Evolutionary conservation across 2,113 vertebrate species (phyloP).

Genomic region (Circaetus cinerascens): DNA sequence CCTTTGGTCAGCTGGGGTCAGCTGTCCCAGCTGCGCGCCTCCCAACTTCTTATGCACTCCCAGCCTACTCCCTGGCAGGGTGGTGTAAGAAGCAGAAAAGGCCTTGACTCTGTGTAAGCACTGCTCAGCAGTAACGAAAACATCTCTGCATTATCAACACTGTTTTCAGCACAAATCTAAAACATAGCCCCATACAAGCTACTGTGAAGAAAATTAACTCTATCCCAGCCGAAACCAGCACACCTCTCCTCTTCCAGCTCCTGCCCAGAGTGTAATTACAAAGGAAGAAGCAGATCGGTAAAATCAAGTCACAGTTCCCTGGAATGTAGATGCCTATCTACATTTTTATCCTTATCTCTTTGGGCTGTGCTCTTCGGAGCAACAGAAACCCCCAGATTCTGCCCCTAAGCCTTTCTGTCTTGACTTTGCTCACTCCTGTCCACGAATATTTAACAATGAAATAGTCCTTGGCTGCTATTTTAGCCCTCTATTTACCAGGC

Average conservation of each 20-base stretch:
- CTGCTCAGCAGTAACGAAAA: no score
- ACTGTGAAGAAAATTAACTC: no score
- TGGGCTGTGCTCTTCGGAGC: not conserved
- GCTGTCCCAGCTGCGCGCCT: no score
- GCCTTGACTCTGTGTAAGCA: no score
- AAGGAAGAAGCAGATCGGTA: not conserved
- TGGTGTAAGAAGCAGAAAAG: no score
- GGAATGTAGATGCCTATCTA: not conserved
- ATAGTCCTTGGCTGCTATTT: not conserved
- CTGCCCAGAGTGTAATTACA: not conserved
- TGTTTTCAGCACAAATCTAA: no score
- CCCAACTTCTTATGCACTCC: no score
- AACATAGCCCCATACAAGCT: no score
- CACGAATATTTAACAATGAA: not conserved
- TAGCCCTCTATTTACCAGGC: not conserved
- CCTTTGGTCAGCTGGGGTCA: no score
- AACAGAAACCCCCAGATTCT: not conserved
- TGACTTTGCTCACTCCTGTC: not conserved
- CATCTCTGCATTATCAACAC: no score
- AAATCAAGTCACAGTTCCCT: not conserved
- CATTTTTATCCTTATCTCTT: not conserved
- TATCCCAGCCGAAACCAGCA: no score
- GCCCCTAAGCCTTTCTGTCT: not conserved
- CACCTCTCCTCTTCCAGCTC: not conserved
- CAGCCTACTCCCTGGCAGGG: no score